These are phyloP conservation scores for Zalophus californianus DNA, from an alignment of 2,797 vertebrate genomes.

Conservation along the genomic window DNA sequence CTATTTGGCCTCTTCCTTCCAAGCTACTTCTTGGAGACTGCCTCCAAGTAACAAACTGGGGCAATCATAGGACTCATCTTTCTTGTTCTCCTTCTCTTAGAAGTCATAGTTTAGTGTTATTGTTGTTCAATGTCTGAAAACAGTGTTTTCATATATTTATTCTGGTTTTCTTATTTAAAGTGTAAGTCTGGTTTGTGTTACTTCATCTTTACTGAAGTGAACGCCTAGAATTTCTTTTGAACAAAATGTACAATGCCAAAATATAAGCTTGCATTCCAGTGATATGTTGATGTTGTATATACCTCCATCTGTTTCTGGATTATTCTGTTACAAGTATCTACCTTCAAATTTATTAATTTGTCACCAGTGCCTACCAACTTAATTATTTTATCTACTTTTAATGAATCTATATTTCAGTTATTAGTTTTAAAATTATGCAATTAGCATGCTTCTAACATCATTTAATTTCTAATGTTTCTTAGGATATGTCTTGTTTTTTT, in stretches of 20 bases:
- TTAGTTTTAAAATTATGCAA: background rate
- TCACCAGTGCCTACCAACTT: background rate
- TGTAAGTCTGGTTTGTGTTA: background rate
- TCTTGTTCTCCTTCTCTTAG: background rate
- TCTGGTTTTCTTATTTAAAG: background rate
- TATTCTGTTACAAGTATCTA: background rate
- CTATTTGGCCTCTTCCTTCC: background rate
- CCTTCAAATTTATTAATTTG: background rate
- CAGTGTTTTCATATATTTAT: background rate
- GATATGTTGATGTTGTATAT: background rate
- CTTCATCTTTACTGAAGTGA: background rate
- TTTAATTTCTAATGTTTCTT: background rate
- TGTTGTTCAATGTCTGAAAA: conserved; percentile 3
- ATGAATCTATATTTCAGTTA: background rate
- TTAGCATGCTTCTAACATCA: background rate
- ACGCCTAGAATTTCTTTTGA: background rate
- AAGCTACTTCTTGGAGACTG: background rate
- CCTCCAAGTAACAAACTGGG: background rate
- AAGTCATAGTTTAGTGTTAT: background rate
- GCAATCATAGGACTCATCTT: background rate
- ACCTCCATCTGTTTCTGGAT: background rate
- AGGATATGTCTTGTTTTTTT: background rate
- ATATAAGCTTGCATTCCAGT: background rate
- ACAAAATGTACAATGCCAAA: background rate
- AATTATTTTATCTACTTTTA: background rate